A percentile compares a stretch with the other conserved stretches of the same genome.
Conservation (phyloP, 2,113 vertebrate genomes). For the Tautogolabrus adspersus region DNA sequence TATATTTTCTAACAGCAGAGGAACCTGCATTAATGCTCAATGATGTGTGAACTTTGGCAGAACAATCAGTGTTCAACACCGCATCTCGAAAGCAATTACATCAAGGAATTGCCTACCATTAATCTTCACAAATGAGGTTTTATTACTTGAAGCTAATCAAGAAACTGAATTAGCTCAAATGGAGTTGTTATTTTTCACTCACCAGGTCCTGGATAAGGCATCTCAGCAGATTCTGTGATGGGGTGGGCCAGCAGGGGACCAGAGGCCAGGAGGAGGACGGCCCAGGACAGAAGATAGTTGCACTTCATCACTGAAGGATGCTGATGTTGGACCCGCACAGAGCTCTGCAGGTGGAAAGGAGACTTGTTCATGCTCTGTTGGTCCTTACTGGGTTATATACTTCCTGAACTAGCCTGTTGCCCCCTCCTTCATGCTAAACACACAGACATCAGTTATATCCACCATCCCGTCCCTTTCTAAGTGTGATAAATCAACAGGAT, state of each 20-base stretch:
- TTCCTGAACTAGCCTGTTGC: constrained; percentile 26
- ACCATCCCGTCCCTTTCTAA: constrained; percentile 27
- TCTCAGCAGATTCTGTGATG: constrained; percentile 79
- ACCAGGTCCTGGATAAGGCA: constrained; percentile 78
- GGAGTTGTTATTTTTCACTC: constrained; percentile 50
- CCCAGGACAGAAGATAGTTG: constrained; percentile 75
- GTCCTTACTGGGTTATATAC: constrained; percentile 74
- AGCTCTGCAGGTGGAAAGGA: constrained; percentile 52
- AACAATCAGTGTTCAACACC: constrained; percentile 30
- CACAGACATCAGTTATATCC: constrained; percentile 20
- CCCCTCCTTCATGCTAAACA: constrained; percentile 14
- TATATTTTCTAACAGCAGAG: constrained; percentile 14
- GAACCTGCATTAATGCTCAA: background rate
- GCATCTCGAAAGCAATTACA: constrained; percentile 38
- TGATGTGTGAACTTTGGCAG: constrained; percentile 37
- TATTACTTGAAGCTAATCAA: constrained; percentile 31
- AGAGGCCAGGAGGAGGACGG: constrained; percentile 75
- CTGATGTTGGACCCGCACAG: constrained; percentile 41
- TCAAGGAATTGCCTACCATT: constrained; percentile 34
- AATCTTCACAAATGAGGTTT: constrained; percentile 43
- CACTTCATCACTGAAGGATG: constrained; percentile 69
- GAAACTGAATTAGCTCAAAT: constrained; percentile 6
- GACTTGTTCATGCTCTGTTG: constrained; percentile 42
- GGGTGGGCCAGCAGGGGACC: constrained; percentile 77
- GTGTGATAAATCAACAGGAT: constrained; percentile 70